Percentiles rank a stretch among this genome's conserved stretches.
Evolutionary conservation across 2,888 invertebrate genomes (phyloP).

Genomic region (Mythimna albipuncta): DNA sequence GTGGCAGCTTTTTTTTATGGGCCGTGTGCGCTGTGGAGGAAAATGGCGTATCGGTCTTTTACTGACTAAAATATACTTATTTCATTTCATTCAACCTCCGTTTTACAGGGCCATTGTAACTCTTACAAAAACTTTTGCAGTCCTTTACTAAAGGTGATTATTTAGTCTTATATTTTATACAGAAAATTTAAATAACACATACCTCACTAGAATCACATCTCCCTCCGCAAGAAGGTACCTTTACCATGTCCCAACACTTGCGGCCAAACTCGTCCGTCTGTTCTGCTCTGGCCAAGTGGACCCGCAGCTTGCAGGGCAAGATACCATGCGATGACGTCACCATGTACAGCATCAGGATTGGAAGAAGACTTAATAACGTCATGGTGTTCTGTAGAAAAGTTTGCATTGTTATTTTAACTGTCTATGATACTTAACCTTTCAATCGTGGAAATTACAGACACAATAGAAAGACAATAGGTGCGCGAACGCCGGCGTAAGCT

Average conservation of each 20-base stretch:
- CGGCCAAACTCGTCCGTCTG: conserved; percentile 92
- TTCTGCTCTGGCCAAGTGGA: conserved; percentile 92
- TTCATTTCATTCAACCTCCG: no score
- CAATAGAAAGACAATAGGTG: no score
- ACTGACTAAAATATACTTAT: no score
- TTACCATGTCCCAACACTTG: conserved; percentile 94
- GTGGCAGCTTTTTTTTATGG: no score
- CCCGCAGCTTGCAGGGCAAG: conserved; percentile 90
- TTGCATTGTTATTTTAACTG: not conserved
- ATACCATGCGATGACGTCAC: conserved; percentile 52
- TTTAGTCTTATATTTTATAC: no score
- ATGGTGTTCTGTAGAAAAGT: conserved; percentile 38
- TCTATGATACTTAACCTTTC: not conserved
- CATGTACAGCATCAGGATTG: conserved; percentile 48
- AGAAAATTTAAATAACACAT: conserved; percentile 22
- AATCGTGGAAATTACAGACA: no score
- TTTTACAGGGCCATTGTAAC: no score
- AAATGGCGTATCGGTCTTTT: no score
- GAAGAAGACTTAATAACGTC: conserved; percentile 39
- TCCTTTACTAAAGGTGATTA: no score
- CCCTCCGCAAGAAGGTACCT: conserved; percentile 95
- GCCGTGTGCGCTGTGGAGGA: no score
- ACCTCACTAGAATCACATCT: conserved; percentile 96
- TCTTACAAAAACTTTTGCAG: no score
- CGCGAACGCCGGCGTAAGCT: no score